Conservation (phyloP, 1,140 invertebrate species). For the Drosophila obscura region DNA sequence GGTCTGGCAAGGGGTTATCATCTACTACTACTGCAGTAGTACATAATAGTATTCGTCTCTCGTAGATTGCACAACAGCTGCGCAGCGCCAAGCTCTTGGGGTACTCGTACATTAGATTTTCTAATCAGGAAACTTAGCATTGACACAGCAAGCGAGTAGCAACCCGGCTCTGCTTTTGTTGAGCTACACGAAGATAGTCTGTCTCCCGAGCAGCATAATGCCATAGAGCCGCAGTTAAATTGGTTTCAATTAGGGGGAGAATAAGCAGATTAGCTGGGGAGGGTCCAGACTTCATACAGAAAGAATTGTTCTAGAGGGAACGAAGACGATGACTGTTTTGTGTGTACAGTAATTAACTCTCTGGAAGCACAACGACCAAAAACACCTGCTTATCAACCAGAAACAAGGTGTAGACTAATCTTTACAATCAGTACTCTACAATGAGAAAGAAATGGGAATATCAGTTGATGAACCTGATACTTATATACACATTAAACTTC, state of each 20-base stretch:
- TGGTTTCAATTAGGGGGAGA: conserved; percentile 67
- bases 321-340: conserved; percentile 7
- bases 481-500: background rate
- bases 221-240: conserved; percentile 63
- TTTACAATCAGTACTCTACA: conserved; percentile 7
- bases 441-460: background rate
- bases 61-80: conserved; percentile 46
- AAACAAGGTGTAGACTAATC: conserved; percentile 26
- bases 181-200: conserved; percentile 1
- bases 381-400: conserved; percentile 41
- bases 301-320: background rate
- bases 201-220: conserved; percentile 20
- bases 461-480: background rate
- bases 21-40: background rate
- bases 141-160: conserved; percentile 23
- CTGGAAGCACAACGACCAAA: background rate
- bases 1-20: conserved; percentile 53
- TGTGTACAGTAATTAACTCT: conserved; percentile 27
- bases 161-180: conserved; percentile 2
- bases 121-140: conserved; percentile 58
- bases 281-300: background rate
- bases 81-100: conserved; percentile 1
- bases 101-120: conserved; percentile 26
- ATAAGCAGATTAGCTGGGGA: conserved; percentile 6
- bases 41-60: conserved; percentile 5